Evolutionary conservation across 2,113 vertebrate species (phyloP).

Genomic region (Centrocercus urophasianus): DNA sequence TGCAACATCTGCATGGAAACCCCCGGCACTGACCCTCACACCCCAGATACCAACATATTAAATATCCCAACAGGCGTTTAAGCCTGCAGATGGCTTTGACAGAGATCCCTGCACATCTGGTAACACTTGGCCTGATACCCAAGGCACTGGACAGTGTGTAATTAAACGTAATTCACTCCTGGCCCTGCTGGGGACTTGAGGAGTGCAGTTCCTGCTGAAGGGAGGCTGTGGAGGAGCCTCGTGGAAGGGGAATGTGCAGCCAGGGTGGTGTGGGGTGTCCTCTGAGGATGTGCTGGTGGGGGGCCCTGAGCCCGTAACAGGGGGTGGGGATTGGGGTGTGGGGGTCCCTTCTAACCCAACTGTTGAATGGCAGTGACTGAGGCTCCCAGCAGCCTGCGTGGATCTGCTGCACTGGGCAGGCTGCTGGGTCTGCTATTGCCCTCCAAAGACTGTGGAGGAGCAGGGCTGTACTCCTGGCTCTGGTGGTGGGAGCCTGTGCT

Average conservation of each 20-base stretch:
- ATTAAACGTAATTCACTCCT: background rate
- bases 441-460: too few relatives aligned
- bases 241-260: background rate
- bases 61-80: constrained; percentile 13
- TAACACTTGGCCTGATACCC: constrained; percentile 10
- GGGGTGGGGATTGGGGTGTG: too few relatives aligned
- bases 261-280: background rate
- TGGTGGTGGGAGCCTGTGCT: fast-evolving
- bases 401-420: fast-evolving
- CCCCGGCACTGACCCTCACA: background rate
- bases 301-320: background rate
- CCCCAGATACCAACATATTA: constrained; percentile 1
- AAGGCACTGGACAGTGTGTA: background rate
- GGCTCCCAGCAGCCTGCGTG: fast-evolving
- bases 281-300: background rate
- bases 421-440: background rate
- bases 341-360: background rate
- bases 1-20: constrained; percentile 26
- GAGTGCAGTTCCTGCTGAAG: background rate
- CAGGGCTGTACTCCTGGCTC: background rate
- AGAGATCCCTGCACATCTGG: constrained; percentile 59
- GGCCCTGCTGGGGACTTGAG: background rate
- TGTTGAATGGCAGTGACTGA: background rate
- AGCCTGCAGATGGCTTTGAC: background rate
- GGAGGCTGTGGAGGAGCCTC: background rate